Percentiles rank a stretch among this genome's conserved stretches.
These are phyloP conservation scores for Hesperophylax magnus DNA, from an alignment of 1,140 invertebrate species.

Conservation along the genomic window DNA sequence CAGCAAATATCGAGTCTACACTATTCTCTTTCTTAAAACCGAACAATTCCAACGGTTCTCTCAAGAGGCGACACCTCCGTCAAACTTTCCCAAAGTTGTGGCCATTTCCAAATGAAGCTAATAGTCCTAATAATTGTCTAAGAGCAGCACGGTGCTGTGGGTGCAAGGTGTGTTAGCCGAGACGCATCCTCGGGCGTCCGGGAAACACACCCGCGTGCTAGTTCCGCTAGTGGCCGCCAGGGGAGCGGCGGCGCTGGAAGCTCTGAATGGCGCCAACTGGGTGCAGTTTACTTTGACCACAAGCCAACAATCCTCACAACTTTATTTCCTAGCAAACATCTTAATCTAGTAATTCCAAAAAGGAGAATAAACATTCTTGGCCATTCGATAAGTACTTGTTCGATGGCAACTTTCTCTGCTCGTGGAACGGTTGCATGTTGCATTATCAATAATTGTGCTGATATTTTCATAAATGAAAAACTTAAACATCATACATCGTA, in stretches of 20 bases:
- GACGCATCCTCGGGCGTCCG: neutral
- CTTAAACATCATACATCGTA: conserved; percentile 52
- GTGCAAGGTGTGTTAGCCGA: too few species aligned
- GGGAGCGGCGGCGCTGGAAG: neutral
- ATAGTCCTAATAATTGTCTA: too few species aligned
- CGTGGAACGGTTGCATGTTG: neutral
- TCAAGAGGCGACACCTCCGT: neutral
- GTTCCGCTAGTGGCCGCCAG: conserved; percentile 9
- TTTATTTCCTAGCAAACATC: conserved; percentile 32
- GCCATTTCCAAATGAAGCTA: neutral
- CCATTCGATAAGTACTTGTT: neutral
- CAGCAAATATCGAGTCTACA: conserved; percentile 51
- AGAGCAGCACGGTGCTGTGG: too few species aligned
- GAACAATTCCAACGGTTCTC: conserved; percentile 45
- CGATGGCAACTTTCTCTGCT: too few species aligned
- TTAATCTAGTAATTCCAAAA: conserved; percentile 32
- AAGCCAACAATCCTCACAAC: conserved; percentile 12
- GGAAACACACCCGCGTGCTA: conserved; percentile 16
- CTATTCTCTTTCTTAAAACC: conserved; percentile 44
- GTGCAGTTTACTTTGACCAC: conserved; percentile 3
- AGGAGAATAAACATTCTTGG: conserved; percentile 9
- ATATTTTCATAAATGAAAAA: conserved; percentile 52
- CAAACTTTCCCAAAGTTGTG: neutral
- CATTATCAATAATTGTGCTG: conserved; percentile 50
- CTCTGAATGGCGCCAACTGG: neutral